Conservation (phyloP, 1,140 invertebrate species). For the Drosophila teissieri region DNA sequence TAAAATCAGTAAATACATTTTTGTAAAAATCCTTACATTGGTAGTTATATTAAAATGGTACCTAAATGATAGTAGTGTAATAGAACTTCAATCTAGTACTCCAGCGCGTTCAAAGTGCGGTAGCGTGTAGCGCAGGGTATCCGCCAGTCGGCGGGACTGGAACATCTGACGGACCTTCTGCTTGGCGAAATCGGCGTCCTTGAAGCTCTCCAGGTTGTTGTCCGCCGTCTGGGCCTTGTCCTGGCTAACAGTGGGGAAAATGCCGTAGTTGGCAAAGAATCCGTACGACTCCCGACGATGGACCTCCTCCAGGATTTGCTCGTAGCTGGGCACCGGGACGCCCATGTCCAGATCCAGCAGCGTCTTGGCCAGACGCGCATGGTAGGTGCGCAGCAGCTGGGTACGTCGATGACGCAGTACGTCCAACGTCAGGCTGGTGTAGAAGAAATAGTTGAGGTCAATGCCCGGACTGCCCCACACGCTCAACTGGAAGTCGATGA, state of each 20-base stretch:
- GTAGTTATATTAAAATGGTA: too few species aligned
- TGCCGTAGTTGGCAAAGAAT: constrained; percentile 74
- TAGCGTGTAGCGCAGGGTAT: constrained; percentile 70
- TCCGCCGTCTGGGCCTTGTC: constrained; percentile 68
- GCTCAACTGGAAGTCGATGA: constrained; percentile 76
- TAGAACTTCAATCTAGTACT: constrained; percentile 43
- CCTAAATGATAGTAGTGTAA: background rate
- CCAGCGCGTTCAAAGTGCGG: constrained; percentile 69
- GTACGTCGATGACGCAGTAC: constrained; percentile 75
- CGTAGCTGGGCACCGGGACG: constrained; percentile 74
- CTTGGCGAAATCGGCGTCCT: constrained; percentile 66
- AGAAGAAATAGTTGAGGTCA: constrained; percentile 82
- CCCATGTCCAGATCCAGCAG: constrained; percentile 69
- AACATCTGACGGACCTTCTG: constrained; percentile 72
- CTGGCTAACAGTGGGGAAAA: constrained; percentile 70
- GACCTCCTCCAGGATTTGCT: constrained; percentile 76
- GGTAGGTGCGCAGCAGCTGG: constrained; percentile 77
- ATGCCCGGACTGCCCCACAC: constrained; percentile 77
- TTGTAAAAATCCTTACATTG: too few species aligned
- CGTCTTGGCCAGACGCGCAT: constrained; percentile 59
- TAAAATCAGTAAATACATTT: too few species aligned
- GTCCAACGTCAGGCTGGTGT: constrained; percentile 71
- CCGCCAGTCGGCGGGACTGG: constrained; percentile 44
- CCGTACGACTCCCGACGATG: constrained; percentile 72
- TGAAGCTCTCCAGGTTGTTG: constrained; percentile 71